Evolutionary conservation across 2,113 vertebrate species (phyloP), one percentile per base, ranked within the genome.

Genomic region (Erpornis zantholeuca): DNA sequence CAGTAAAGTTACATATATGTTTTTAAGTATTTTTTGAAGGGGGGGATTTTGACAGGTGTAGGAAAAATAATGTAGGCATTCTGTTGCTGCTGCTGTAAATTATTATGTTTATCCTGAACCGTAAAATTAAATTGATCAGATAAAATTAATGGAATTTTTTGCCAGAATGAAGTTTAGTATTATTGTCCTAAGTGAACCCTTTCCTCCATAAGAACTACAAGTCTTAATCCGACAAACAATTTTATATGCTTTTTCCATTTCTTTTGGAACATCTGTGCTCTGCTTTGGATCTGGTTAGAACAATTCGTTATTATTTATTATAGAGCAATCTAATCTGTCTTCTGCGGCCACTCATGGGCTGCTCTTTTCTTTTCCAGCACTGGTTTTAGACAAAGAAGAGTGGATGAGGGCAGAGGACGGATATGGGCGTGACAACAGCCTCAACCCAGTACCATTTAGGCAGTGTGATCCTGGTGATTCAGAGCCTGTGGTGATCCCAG

Each of bases 361-460:
- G 21, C 23, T 57, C 22, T 72, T 72, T 63, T 73, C 59, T 86
- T 68, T 69, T 42, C 17, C 35, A 82, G 20, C 28, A 22, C 1
- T 0, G 1, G 4, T 57, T 94, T 82, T 31, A 44, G 35, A 38
- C 11, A 38, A 60, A 79, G 21, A 33, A n/a, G 3, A 35, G 33
- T 2, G 3, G 23, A 25, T 36, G 25, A 75, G 9, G 23, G 8
- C 61, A 86, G 36, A 1, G 1, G 12, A 15, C 77, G 31, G 3
- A 28, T 19, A 18, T 22, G 22, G 11, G n/a, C 36, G 35, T 1
- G 29, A 54, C 0, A 0, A 18, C 27, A 72, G 22, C 24, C 44
- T 25, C 15, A 63, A 18, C 19, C 7, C 52, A 24, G 35, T 8
- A 8, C 8, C 3, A 2, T 33, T 69, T 22, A 54, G 15, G 12